Percentiles rank a stretch among this genome's conserved stretches.
Evolutionary conservation across 2,113 vertebrate genomes (phyloP).

Genomic region (Sisor rabdophorus): DNA sequence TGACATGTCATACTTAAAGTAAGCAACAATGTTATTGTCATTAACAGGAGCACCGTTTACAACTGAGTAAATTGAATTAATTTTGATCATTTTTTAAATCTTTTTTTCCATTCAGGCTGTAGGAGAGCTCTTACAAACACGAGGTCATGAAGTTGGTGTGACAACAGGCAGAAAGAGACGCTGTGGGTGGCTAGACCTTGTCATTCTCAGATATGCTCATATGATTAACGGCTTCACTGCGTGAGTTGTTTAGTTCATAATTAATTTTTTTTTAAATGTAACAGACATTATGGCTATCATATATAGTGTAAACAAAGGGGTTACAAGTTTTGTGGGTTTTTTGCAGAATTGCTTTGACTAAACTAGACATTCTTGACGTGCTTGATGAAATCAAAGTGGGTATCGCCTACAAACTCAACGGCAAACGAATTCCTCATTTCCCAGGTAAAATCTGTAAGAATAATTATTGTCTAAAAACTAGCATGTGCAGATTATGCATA

Average conservation of each 20-base stretch:
- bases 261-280: too few relatives aligned
- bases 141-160: slow-evolving; percentile 92
- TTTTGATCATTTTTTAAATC: too few relatives aligned
- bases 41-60: neutral
- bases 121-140: slow-evolving; percentile 88
- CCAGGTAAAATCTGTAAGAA: slow-evolving; percentile 74
- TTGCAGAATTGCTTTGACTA: slow-evolving; percentile 89
- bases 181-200: slow-evolving; percentile 94
- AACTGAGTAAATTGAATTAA: neutral
- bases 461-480: neutral
- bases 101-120: slow-evolving; percentile 77
- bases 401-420: slow-evolving; percentile 87
- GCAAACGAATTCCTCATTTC: slow-evolving; percentile 93
- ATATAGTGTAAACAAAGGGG: neutral
- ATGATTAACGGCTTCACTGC: slow-evolving; percentile 98
- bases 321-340: neutral
- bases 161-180: slow-evolving; percentile 94
- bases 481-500: neutral
- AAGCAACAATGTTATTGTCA: neutral
- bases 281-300: neutral
- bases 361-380: slow-evolving; percentile 93
- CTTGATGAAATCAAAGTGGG: slow-evolving; percentile 94
- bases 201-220: slow-evolving; percentile 91
- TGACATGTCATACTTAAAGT: neutral
- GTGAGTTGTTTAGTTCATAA: slow-evolving; percentile 69